Percentiles rank a stretch among this genome's conserved stretches.
Evolutionary conservation across 2,113 vertebrate species (phyloP).

Genomic region (Pipra filicauda): DNA sequence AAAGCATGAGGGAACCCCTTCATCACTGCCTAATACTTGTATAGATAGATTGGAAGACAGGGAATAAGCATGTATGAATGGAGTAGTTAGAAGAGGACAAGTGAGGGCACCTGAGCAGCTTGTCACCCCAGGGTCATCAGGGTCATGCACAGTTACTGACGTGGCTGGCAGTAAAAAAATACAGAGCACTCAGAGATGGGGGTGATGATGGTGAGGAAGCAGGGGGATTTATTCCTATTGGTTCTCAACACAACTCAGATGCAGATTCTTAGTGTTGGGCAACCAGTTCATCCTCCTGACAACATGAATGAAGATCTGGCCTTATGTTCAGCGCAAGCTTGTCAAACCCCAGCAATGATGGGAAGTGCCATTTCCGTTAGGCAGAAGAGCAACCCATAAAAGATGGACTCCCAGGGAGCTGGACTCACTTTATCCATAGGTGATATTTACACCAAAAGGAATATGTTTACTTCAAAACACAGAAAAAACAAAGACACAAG

Average conservation of each 20-base stretch:
- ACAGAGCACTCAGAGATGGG: not conserved
- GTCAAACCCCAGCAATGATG: not conserved
- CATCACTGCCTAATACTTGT: not conserved
- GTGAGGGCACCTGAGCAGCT: not conserved
- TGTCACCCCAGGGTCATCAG: not conserved
- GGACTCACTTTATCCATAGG: not conserved
- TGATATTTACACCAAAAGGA: not conserved
- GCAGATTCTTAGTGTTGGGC: not conserved
- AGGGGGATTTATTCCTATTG: fast-evolving
- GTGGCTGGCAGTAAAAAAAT: not conserved
- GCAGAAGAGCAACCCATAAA: not conserved
- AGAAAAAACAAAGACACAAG: not conserved
- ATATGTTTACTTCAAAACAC: not conserved
- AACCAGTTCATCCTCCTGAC: not conserved
- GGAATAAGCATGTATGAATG: not conserved
- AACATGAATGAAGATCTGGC: not conserved
- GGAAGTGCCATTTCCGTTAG: not conserved
- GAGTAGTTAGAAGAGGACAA: not conserved
- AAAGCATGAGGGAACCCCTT: not conserved
- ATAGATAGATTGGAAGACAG: not conserved
- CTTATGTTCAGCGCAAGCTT: not conserved
- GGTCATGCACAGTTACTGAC: not conserved
- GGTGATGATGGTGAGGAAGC: not conserved
- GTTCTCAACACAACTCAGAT: not conserved
- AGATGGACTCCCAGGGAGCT: not conserved